phyloP scores from a whole-genome alignment of 2,888 invertebrate genomes.

The Catocala nupta region DNA sequence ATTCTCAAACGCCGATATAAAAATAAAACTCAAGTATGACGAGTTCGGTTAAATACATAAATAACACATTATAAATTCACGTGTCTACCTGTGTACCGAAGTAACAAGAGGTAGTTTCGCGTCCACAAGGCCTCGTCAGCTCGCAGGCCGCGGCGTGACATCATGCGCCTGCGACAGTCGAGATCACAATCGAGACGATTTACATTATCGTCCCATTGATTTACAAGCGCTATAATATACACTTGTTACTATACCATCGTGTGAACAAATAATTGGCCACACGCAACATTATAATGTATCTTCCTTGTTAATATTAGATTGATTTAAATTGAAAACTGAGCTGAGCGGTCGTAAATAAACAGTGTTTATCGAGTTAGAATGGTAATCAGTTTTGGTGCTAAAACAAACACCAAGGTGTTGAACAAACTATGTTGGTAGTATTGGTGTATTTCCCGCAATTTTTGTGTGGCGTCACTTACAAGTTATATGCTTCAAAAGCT shows the following conservation, averaged over 20 bases:
- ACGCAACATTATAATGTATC: conserved; percentile 51
- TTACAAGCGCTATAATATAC: conserved; percentile 65
- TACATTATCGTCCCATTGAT: conserved; percentile 83
- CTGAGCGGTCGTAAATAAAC: conserved; percentile 34
- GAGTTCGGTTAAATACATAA: conserved; percentile 27
- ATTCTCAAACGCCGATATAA: background rate
- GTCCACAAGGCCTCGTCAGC: conserved; percentile 59
- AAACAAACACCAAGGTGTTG: background rate
- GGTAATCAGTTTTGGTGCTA: conserved; percentile 32
- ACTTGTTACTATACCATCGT: conserved; percentile 67
- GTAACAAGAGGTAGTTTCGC: conserved; percentile 52
- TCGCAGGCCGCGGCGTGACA: conserved; percentile 64
- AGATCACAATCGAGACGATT: conserved; percentile 82
- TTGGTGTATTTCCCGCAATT: no score
- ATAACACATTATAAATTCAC: conserved; percentile 49
- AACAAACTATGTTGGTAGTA: no score
- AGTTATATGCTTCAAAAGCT: no score
- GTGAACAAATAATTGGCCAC: conserved; percentile 76
- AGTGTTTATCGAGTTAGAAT: conserved; percentile 39
- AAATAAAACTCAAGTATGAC: conserved; percentile 13
- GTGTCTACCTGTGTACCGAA: conserved; percentile 50
- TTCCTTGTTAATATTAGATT: conserved; percentile 23
- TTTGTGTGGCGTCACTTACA: no score
- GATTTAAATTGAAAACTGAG: conserved; percentile 33
- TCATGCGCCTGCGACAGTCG: conserved; percentile 70